Percentiles rank a stretch among this genome's conserved stretches.
Conservation (phyloP, 2,888 invertebrate species). For the Nezara viridula region DNA sequence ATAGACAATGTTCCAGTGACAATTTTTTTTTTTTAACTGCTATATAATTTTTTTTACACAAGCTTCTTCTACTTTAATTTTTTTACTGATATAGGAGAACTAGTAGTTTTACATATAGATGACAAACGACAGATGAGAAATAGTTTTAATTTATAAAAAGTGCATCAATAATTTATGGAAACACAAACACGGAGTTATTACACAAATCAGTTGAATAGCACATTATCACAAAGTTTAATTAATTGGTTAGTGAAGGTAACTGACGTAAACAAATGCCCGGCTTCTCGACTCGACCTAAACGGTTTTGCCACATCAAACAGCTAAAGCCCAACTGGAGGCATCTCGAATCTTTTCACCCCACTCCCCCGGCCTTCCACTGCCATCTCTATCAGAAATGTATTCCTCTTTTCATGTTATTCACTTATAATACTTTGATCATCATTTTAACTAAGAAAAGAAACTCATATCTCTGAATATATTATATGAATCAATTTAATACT, state of each 20-base stretch:
- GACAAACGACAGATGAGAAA: neutral
- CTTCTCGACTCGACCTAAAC: neutral
- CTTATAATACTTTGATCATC: neutral
- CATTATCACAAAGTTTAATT: constrained; percentile 13
- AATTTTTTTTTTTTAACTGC: constrained; percentile 6
- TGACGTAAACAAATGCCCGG: constrained; percentile 32
- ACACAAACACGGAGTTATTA: constrained; percentile 15
- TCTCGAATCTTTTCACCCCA: constrained; percentile 22
- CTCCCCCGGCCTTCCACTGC: neutral
- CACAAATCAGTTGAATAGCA: neutral
- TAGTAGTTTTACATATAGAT: neutral
- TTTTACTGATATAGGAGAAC: neutral
- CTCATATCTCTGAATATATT: neutral
- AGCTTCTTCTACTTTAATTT: neutral
- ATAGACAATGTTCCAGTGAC: neutral
- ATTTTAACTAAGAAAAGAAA: neutral
- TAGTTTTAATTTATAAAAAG: neutral
- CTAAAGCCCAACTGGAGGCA: constrained; percentile 35
- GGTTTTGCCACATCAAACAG: constrained; percentile 26
- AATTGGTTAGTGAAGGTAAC: constrained; percentile 26
- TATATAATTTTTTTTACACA: neutral
- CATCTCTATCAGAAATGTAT: neutral
- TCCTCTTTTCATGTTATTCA: neutral
- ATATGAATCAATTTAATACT: neutral
- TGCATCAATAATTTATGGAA: neutral